These are phyloP conservation scores for Synanthedon myopaeformis DNA, from an alignment of 2,888 invertebrate genomes.

Conservation along the genomic window DNA sequence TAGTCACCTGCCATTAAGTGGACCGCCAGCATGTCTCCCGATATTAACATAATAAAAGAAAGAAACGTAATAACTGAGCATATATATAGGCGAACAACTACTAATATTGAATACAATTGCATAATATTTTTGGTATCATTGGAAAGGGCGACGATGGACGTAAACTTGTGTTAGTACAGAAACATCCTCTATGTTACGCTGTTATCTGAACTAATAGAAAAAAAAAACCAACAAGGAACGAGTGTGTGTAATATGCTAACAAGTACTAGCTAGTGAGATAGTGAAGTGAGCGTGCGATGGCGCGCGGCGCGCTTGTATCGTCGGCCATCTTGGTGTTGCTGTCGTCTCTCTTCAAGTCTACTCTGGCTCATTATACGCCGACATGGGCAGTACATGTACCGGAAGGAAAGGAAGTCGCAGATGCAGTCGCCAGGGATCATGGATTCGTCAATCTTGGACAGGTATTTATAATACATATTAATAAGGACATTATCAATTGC, in stretches of 20 bases:
- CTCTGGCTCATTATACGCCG: constrained; percentile 75
- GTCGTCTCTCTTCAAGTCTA: constrained; percentile 30
- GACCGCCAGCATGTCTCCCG: no score
- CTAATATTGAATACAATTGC: no score
- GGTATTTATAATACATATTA: constrained; percentile 55
- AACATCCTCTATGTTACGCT: constrained; percentile 18
- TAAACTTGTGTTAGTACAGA: constrained; percentile 4
- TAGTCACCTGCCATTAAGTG: no score
- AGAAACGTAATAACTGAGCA: no score
- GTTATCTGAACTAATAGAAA: constrained; percentile 3
- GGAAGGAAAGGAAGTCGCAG: constrained; percentile 76
- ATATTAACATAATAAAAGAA: no score
- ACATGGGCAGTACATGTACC: constrained; percentile 90
- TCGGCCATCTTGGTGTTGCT: constrained; percentile 41
- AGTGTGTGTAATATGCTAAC: constrained; percentile 59
- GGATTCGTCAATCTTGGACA: constrained; percentile 88
- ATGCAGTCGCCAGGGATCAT: constrained; percentile 81
- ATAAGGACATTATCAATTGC: no score
- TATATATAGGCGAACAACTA: no score
- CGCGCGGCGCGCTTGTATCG: constrained; percentile 39
- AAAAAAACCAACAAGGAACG: constrained; percentile 1
- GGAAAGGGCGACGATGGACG: not conserved
- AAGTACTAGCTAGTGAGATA: constrained; percentile 58
- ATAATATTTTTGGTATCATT: not conserved
- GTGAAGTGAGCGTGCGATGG: constrained; percentile 52